Base-by-base conservation (phyloP, 2,888 invertebrate species). In the Corythucha ciliata region DNA sequence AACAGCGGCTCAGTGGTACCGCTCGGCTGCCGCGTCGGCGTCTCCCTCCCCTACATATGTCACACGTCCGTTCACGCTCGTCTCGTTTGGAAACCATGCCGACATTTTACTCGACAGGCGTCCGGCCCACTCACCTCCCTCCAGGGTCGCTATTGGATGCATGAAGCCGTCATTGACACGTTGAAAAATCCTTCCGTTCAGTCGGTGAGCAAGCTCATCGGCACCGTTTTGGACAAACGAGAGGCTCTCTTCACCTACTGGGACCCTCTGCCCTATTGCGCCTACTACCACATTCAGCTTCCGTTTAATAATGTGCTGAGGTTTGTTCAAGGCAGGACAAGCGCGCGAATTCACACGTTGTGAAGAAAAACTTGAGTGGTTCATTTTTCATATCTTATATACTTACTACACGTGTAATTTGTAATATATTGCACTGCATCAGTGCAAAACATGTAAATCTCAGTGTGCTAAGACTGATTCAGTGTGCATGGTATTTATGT, bases 221-320 rank as follows among this genome's bases (percentile, higher is more conserved):
- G 79, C 32, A 80, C 79, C 0, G 80, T 83, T 29, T 65, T 86
- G 59, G 84, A 86, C 63, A 84, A 83, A 59, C 74, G 83, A 33
- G 86, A 88, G 64, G 86, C 84, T 0, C 70, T 88, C 1, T 88
- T 88, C 63, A 76, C 80, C 4, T 81, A 81, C 63, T 87, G 87
- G 87, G 88, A 88, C 65, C 88, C 88, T 4, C 66, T 88, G 61
- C 88, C 88, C 0, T 88, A 87, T 65, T 86, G 85, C 64, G 86
- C 84, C 2, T 87, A 85, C 66, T 87, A 87, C 68, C 85, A 85
- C 65, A 78, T 88, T 61, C 82, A 86, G 63, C 67, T 81, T 61
- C 85, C 86, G 0, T 72, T 81, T 58, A 72, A 73, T 53, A 76
- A 76, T 58, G 70, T 78, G 24, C 67, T 74, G 58, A 72, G 71